Base-by-base conservation (phyloP, 2,888 invertebrate species). In the Tetropium fuscum region DNA sequence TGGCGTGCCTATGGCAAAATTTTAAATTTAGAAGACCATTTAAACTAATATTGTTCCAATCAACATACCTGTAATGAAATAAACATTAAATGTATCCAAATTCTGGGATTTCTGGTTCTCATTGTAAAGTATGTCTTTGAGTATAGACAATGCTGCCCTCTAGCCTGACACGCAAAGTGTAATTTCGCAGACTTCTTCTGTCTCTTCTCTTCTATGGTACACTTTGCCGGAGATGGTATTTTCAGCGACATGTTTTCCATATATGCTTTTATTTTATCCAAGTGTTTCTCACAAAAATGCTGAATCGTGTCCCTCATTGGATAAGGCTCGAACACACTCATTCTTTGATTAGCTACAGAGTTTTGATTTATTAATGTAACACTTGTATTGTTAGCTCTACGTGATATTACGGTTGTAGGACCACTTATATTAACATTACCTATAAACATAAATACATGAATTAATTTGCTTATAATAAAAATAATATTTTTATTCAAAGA, bases 21-120 rank as follows among this genome's bases (percentile, higher is more conserved):
- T n/a, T n/a, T n/a, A n/a, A n/a, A n/a, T n/a, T n/a, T n/a, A n/a
- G n/a, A n/a, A n/a, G n/a, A n/a, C n/a, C n/a, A n/a, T n/a, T n/a
- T n/a, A n/a, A n/a, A n/a, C n/a, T n/a, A n/a, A n/a, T n/a, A n/a
- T n/a, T n/a, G n/a, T n/a, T n/a, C n/a, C n/a, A n/a, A n/a, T n/a
- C n/a, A n/a, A n/a, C n/a, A 57, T 64, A 81, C 81, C 72, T 95
- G 95, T 64, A 96, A 87, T 63, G 95, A 94, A 48, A 97, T 87
- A 82, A 97, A 97, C 95, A 97, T 97, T 45, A 97, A 87, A 83
- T 97, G 97, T 66, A 97, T 93, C 97, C 97, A 97, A 36, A 93
- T 90, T 69, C 94, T 87, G 0, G 96, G 92, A 78, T 91, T 89
- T 64, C 93, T 87, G 20, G 92, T 92, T 68, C 90, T 86, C 89